phyloP scores from a whole-genome alignment of 2,888 invertebrate species.

The Dryococelus australis region DNA sequence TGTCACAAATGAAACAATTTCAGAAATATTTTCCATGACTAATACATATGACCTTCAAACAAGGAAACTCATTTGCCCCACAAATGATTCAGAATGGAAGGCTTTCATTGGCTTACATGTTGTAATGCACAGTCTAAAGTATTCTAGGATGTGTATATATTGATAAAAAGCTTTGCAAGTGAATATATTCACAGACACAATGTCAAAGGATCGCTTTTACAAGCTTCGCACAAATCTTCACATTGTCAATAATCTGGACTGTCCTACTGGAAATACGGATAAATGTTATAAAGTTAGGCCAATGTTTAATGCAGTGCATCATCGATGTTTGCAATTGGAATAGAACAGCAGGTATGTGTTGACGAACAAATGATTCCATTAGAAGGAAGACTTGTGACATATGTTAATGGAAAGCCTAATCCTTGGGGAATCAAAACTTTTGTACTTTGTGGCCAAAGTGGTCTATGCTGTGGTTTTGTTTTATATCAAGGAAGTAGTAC shows the following conservation, averaged over 20 bases:
- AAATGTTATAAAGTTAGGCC: constrained; percentile 49
- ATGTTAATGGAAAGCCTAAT: constrained; percentile 18
- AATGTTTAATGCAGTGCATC: constrained; percentile 44
- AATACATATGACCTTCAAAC: constrained; percentile 36
- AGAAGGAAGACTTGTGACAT: constrained; percentile 43
- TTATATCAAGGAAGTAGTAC: too few species aligned
- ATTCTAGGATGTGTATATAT: constrained; percentile 37
- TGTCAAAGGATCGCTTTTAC: constrained; percentile 41
- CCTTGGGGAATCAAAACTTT: constrained; percentile 35
- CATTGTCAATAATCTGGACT: constrained; percentile 45
- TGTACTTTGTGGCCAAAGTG: too few species aligned
- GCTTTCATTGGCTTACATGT: constrained; percentile 35
- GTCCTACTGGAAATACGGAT: constrained; percentile 40
- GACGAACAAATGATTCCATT: constrained; percentile 50
- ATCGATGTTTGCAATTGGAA: constrained; percentile 44
- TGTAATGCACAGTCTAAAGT: constrained; percentile 31
- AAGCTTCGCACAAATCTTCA: constrained; percentile 46
- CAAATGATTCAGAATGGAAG: constrained; percentile 28
- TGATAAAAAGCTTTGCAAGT: constrained; percentile 40
- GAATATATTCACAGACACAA: constrained; percentile 43
- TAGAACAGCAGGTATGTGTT: constrained; percentile 44
- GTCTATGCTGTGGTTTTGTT: too few species aligned
- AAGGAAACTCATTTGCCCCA: constrained; percentile 17
- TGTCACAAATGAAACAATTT: neutral
- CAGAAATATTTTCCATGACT: neutral